Conservation (phyloP, 2,797 vertebrate genomes). For the Linurgus olivaceus region DNA sequence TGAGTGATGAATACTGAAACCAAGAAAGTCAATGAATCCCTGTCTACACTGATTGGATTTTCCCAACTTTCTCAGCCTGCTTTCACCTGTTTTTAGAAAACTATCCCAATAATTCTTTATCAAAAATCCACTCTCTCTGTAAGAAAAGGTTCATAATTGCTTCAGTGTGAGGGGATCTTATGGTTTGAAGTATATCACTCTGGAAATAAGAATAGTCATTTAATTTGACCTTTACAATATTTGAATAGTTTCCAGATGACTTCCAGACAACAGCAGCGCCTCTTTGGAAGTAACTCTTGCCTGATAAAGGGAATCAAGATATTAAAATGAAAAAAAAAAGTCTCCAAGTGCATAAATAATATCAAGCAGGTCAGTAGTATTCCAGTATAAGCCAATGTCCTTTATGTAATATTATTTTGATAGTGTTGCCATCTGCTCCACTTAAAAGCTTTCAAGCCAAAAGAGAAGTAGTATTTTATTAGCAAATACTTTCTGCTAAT, state of each 20-base stretch:
- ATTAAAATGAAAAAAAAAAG: background rate
- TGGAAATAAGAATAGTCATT: background rate
- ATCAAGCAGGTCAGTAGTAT: background rate
- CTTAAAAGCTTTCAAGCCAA: constrained; percentile 5
- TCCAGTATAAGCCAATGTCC: background rate
- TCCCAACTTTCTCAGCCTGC: rapidly evolving
- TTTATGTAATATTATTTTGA: background rate
- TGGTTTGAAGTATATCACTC: background rate
- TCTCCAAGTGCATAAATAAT: background rate
- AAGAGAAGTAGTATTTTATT: background rate
- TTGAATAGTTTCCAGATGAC: constrained; percentile 10
- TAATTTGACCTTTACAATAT: constrained; percentile 6
- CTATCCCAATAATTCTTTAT: background rate
- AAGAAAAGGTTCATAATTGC: background rate
- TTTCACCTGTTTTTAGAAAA: background rate
- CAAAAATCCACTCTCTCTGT: background rate
- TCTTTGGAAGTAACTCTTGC: constrained; percentile 1
- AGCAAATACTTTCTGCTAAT: background rate
- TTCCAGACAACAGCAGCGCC: background rate
- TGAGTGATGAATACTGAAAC: background rate
- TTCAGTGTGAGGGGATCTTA: background rate
- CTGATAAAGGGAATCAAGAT: background rate
- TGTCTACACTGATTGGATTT: rapidly evolving
- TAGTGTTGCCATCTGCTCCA: background rate
- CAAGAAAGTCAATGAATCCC: background rate